Evolutionary conservation across 2,888 invertebrate genomes (phyloP).

Genomic region (Dryadula phaetusa): DNA sequence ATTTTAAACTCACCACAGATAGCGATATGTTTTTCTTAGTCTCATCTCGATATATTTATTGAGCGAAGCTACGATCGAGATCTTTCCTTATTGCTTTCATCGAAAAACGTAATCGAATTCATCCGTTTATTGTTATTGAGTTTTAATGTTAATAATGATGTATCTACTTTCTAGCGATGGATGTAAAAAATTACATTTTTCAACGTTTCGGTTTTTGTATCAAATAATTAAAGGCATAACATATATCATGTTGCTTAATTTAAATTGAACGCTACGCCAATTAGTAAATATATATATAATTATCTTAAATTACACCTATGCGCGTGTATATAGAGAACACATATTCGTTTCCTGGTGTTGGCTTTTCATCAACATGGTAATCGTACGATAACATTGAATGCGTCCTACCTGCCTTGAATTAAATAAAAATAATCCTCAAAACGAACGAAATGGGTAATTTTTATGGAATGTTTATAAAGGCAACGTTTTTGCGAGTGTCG

Average conservation of each 20-base stretch:
- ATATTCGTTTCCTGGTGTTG: conserved; percentile 60
- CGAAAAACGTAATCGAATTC: conserved; percentile 63
- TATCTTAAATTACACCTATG: conserved; percentile 38
- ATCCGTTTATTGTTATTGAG: conserved; percentile 60
- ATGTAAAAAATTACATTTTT: neutral
- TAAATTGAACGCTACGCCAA: conserved; percentile 19
- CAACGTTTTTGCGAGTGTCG: conserved; percentile 37
- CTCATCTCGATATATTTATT: conserved; percentile 80
- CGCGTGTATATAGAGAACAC: conserved; percentile 41
- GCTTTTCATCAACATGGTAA: conserved; percentile 83
- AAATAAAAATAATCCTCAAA: conserved; percentile 81
- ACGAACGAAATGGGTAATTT: conserved; percentile 69
- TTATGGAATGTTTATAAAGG: conserved; percentile 63
- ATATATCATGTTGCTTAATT: conserved; percentile 16
- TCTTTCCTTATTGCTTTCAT: conserved; percentile 71
- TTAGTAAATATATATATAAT: conserved; percentile 34
- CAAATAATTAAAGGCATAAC: conserved; percentile 19
- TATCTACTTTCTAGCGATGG: neutral
- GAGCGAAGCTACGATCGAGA: conserved; percentile 69
- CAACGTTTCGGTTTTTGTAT: neutral
- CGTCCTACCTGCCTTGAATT: conserved; percentile 78
- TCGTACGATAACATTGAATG: conserved; percentile 80
- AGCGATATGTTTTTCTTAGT: conserved; percentile 78
- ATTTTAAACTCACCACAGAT: conserved; percentile 74
- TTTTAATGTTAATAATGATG: conserved; percentile 51